Conservation (phyloP, 2,888 invertebrate genomes). For the Spodoptera exigua region DNA sequence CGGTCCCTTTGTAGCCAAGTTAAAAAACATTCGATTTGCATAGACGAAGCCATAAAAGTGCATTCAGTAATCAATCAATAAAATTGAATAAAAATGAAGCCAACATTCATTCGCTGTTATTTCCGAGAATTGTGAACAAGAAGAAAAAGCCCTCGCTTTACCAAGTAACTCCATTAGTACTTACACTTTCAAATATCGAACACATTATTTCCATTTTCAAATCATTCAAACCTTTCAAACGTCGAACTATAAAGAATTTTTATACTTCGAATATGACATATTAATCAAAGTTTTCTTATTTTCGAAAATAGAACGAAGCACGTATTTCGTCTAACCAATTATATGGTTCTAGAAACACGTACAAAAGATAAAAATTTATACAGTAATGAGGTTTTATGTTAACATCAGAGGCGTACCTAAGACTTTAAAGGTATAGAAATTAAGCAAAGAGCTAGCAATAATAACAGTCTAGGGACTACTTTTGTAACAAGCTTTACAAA, state of each 20-base stretch:
- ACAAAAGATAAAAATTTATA: not conserved
- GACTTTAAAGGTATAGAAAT: not conserved
- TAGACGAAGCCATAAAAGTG: not conserved
- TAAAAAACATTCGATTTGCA: not conserved
- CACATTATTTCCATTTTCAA: not conserved
- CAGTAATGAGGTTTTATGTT: slow-evolving; percentile 9
- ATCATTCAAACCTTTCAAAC: not conserved
- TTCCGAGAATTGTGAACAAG: slow-evolving; percentile 13
- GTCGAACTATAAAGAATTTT: slow-evolving; percentile 3
- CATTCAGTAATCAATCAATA: slow-evolving; percentile 5
- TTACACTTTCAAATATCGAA: not conserved
- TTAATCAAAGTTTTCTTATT: no score
- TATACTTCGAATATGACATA: no score
- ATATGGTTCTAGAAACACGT: slow-evolving; percentile 7
- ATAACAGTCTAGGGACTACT: slow-evolving; percentile 10
- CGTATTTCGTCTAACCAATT: not conserved
- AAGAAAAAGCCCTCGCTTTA: not conserved
- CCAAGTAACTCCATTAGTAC: not conserved
- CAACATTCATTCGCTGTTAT: slow-evolving; percentile 2
- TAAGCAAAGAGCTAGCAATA: not conserved
- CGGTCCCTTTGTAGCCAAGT: no score
- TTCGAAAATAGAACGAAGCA: not conserved
- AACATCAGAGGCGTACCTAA: slow-evolving; percentile 1
- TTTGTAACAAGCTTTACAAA: slow-evolving; percentile 2
- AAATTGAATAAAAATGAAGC: not conserved